phyloP scores from a whole-genome alignment of 2,797 vertebrate species.

The Dallia pectoralis region DNA sequence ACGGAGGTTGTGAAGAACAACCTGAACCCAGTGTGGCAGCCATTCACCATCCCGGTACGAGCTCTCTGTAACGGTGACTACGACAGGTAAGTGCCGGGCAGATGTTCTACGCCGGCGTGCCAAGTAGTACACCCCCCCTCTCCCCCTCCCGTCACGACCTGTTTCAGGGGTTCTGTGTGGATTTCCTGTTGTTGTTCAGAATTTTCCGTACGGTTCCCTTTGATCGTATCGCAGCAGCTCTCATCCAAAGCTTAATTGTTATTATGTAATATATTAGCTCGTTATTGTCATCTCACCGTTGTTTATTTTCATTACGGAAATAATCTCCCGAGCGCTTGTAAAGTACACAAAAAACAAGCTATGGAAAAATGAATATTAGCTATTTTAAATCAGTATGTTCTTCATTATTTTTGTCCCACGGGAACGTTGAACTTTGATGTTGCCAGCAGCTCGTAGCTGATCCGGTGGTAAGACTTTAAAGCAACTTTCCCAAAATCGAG shows the following conservation, averaged over 20 bases:
- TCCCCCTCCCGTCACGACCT: not conserved
- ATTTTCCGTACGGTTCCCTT: not conserved
- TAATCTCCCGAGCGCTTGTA: too few relatives aligned
- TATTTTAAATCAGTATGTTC: too few relatives aligned
- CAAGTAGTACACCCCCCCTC: not conserved
- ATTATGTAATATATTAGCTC: too few relatives aligned
- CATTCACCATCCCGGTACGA: slow-evolving; percentile 87
- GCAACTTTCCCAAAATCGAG: not conserved
- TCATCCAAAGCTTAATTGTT: not conserved
- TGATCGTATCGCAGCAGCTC: not conserved
- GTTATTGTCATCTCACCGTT: too few relatives aligned
- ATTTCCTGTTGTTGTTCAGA: not conserved
- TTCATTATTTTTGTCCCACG: too few relatives aligned
- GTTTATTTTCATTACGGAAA: too few relatives aligned
- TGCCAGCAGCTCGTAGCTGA: not conserved
- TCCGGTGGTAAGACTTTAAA: not conserved
- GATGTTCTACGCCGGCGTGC: too few relatives aligned
- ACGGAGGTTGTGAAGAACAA: slow-evolving; percentile 93
- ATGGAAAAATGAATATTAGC: too few relatives aligned
- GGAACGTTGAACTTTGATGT: too few relatives aligned
- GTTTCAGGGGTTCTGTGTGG: not conserved
- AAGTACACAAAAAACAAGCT: too few relatives aligned
- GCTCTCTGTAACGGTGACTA: slow-evolving; percentile 89
- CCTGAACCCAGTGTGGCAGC: slow-evolving; percentile 89
- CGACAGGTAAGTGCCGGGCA: slow-evolving; percentile 74